These are phyloP conservation scores for Nyleta sp. DNA, from an alignment of 2,888 invertebrate genomes.

Conservation along the genomic window DNA sequence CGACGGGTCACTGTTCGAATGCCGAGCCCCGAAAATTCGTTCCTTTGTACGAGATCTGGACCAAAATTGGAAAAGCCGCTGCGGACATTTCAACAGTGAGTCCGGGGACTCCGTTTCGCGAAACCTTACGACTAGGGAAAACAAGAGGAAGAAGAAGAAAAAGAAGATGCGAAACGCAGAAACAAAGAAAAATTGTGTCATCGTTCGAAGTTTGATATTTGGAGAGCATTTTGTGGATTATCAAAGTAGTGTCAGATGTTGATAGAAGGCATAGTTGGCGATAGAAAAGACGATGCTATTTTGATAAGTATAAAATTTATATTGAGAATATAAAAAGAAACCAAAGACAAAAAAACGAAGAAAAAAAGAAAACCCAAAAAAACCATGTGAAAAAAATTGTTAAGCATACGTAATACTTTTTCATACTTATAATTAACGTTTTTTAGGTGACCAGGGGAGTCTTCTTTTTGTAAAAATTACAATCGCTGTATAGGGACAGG, in stretches of 20 bases:
- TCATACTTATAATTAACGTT: constrained; percentile 51
- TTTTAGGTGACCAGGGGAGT: constrained; percentile 47
- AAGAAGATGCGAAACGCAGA: too few relatives aligned
- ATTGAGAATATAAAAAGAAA: constrained; percentile 29
- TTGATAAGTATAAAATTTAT: constrained; percentile 63
- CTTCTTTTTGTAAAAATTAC: constrained; percentile 61
- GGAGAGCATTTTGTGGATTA: constrained; percentile 62
- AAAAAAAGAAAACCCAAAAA: constrained; percentile 21
- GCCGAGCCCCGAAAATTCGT: not conserved
- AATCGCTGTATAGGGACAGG: constrained; percentile 47
- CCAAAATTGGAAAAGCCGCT: too few relatives aligned
- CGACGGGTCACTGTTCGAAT: not conserved
- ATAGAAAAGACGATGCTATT: constrained; percentile 63
- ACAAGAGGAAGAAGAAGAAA: too few relatives aligned
- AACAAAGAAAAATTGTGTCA: constrained; percentile 44
- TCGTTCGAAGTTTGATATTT: constrained; percentile 56
- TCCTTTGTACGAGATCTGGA: too few relatives aligned
- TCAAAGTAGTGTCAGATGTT: constrained; percentile 62
- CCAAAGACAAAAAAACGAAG: constrained; percentile 3
- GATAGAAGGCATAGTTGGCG: constrained; percentile 48
- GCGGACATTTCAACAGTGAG: too few relatives aligned
- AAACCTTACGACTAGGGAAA: constrained; percentile 19
- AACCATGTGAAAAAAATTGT: constrained; percentile 47
- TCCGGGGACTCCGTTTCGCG: not conserved
- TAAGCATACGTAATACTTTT: constrained; percentile 60